Evolutionary conservation across 2,797 vertebrate genomes (phyloP).

Genomic region (Otus scops): DNA sequence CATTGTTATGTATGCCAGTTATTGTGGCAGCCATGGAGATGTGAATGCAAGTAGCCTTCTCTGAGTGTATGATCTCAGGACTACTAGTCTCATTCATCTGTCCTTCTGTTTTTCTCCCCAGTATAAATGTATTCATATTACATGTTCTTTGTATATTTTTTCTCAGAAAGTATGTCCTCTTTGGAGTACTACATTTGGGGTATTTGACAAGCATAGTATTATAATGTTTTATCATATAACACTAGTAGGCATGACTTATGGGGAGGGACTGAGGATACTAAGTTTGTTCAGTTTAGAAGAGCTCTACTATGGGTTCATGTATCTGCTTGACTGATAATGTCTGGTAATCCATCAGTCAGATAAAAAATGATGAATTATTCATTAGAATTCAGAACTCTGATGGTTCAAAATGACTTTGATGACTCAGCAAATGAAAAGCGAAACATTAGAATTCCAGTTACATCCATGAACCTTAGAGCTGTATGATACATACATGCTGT

Average conservation of each 20-base stretch:
- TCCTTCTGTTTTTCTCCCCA: not conserved
- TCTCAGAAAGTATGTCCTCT: not conserved
- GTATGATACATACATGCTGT: no score
- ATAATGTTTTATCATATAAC: not conserved
- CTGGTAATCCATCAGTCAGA: not conserved
- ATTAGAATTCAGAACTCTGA: not conserved
- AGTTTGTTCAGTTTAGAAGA: not conserved
- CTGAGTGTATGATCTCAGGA: not conserved
- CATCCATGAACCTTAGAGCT: not conserved
- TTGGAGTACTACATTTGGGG: not conserved
- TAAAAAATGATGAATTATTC: not conserved
- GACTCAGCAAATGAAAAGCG: not conserved
- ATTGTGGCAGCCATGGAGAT: not conserved
- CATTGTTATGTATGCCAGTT: not conserved
- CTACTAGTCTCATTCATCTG: not conserved
- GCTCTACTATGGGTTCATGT: not conserved
- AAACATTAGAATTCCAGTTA: not conserved
- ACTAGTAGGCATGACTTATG: not conserved
- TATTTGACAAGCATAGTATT: not conserved
- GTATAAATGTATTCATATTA: not conserved
- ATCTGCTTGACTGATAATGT: not conserved
- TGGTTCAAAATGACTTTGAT: not conserved
- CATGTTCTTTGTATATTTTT: not conserved
- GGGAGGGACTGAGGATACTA: not conserved
- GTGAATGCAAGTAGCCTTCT: not conserved